Evolutionary conservation across 2,888 invertebrate species (phyloP).

Genomic region (Mechanitis messenoides): DNA sequence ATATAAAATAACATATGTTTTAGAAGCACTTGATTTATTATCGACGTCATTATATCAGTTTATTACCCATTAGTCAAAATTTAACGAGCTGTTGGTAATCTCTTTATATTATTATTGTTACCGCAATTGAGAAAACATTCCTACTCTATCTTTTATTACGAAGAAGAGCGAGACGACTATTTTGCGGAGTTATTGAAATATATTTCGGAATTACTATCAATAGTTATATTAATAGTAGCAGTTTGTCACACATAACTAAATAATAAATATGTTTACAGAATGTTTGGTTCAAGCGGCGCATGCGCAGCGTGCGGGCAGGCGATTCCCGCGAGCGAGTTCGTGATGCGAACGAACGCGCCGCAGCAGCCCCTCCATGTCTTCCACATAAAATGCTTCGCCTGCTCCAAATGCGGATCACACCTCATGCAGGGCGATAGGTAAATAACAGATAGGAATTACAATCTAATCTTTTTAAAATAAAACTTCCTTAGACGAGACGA

Average conservation of each 20-base stretch:
- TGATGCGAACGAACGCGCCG: conserved; percentile 86
- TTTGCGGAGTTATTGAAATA: too few relatives aligned
- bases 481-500: too few relatives aligned
- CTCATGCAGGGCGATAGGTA: conserved; percentile 92
- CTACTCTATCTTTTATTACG: too few relatives aligned
- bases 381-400: conserved; percentile 97
- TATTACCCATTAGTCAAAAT: conserved; percentile 66
- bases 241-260: conserved; percentile 10
- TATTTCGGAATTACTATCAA: too few relatives aligned
- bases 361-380: conserved; percentile 84
- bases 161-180: too few relatives aligned
- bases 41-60: conserved; percentile 46
- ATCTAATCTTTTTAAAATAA: too few relatives aligned
- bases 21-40: conserved; percentile 29
- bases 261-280: conserved; percentile 74
- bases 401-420: conserved; percentile 93
- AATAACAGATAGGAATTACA: too few relatives aligned
- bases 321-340: conserved; percentile 95
- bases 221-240: neutral
- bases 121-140: neutral
- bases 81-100: conserved; percentile 57
- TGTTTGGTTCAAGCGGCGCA: conserved; percentile 92
- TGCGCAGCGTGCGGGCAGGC: conserved; percentile 94
- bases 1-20: conserved; percentile 14
- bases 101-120: conserved; percentile 33